Evolutionary conservation across 2,797 vertebrate species (phyloP).

Genomic region (Thamnophis elegans): DNA sequence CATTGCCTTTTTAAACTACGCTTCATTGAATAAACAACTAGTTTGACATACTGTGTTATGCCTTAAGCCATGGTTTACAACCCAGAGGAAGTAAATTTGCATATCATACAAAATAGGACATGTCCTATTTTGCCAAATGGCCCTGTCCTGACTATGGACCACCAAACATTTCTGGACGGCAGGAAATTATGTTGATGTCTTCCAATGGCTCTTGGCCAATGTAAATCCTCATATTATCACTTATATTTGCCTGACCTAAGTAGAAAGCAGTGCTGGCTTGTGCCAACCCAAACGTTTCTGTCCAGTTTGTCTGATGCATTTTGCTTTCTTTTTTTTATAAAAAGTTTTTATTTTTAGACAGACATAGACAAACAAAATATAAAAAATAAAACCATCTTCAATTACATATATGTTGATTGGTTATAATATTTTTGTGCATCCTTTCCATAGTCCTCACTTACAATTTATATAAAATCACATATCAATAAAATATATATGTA

Average conservation of each 20-base stretch:
- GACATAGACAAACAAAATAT: too few relatives aligned
- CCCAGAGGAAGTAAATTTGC: background rate
- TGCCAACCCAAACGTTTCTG: background rate
- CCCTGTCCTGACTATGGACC: background rate
- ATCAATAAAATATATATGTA: too few relatives aligned
- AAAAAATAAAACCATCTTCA: too few relatives aligned
- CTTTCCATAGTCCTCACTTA: too few relatives aligned
- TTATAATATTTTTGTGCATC: too few relatives aligned
- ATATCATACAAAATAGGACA: background rate
- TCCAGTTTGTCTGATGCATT: background rate
- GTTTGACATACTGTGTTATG: background rate
- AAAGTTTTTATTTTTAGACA: too few relatives aligned
- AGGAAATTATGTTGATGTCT: background rate
- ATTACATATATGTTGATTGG: too few relatives aligned
- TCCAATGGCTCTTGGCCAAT: background rate
- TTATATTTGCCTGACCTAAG: background rate
- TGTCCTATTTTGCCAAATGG: background rate
- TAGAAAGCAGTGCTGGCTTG: background rate
- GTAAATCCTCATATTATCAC: background rate
- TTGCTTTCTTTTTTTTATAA: too few relatives aligned
- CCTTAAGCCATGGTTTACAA: background rate
- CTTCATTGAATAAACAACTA: background rate
- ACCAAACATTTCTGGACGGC: background rate
- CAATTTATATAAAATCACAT: too few relatives aligned
- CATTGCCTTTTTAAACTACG: background rate